These are phyloP conservation scores for Ctenodactylus gundi DNA, from an alignment of 2,113 vertebrate genomes.

Conservation along the genomic window DNA sequence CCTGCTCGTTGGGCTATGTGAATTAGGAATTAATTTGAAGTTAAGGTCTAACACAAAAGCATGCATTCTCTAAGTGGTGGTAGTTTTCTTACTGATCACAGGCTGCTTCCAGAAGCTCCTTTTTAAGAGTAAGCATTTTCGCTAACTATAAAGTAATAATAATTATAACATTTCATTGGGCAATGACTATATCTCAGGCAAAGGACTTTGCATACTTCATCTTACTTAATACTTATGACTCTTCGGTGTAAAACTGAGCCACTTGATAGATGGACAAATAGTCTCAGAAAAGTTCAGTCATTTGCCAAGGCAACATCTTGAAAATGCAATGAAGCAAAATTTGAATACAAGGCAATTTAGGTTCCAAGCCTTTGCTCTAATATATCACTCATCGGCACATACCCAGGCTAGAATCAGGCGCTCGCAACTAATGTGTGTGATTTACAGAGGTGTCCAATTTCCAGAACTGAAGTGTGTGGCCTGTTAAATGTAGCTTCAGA, in stretches of 20 bases:
- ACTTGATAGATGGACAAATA: background rate
- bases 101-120: background rate
- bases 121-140: slow-evolving; percentile 8
- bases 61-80: background rate
- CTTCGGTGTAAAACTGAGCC: background rate
- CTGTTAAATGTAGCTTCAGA: background rate
- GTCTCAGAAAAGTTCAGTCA: background rate
- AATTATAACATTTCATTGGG: background rate
- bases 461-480: background rate
- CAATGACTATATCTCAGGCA: background rate
- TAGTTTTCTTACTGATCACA: background rate
- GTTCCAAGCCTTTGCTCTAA: background rate
- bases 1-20: background rate
- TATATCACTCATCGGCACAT: background rate
- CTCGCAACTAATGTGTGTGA: background rate
- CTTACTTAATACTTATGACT: background rate
- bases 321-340: background rate
- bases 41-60: background rate
- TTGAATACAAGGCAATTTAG: background rate
- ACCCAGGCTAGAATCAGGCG: background rate
- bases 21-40: background rate
- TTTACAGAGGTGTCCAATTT: background rate
- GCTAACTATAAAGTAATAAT: background rate
- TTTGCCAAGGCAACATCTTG: background rate
- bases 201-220: background rate